These are phyloP conservation scores for Dasysyrphus albostriatus DNA, from an alignment of 2,888 invertebrate genomes.

Conservation along the genomic window DNA sequence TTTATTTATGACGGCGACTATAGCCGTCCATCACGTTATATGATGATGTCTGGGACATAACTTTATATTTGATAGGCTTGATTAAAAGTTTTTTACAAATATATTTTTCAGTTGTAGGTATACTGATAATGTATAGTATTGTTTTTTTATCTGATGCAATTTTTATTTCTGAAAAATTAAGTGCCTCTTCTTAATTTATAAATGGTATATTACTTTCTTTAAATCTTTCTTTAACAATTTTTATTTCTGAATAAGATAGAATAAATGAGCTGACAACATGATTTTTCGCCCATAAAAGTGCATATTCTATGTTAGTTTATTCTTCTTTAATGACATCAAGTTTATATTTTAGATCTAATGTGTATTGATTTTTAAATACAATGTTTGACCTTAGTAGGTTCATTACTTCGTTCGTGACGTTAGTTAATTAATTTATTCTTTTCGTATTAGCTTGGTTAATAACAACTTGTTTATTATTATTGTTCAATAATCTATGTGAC, in stretches of 20 bases:
- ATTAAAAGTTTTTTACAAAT: no score
- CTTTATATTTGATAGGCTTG: no score
- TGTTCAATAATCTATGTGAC: constrained; percentile 34
- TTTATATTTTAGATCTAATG: constrained; percentile 46
- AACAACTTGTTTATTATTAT: constrained; percentile 53
- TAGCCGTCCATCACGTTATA: no score
- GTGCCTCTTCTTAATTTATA: constrained; percentile 15
- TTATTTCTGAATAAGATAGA: constrained; percentile 60
- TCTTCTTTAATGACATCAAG: constrained; percentile 61
- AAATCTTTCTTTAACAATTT: no score
- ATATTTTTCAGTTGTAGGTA: no score
- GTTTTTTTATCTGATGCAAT: neutral
- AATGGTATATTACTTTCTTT: no score
- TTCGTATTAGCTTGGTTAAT: constrained; percentile 46
- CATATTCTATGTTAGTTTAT: constrained; percentile 52
- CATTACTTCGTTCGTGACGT: constrained; percentile 55
- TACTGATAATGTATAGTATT: neutral
- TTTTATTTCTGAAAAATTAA: neutral
- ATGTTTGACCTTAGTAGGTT: constrained; percentile 22
- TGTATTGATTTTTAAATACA: constrained; percentile 20
- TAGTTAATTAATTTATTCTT: constrained; percentile 41
- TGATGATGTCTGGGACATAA: no score
- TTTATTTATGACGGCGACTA: no score
- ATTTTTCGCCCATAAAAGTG: constrained; percentile 58
- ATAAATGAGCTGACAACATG: constrained; percentile 60